Conservation (phyloP, 2,888 invertebrate genomes). For the Eremobia ochroleuca region DNA sequence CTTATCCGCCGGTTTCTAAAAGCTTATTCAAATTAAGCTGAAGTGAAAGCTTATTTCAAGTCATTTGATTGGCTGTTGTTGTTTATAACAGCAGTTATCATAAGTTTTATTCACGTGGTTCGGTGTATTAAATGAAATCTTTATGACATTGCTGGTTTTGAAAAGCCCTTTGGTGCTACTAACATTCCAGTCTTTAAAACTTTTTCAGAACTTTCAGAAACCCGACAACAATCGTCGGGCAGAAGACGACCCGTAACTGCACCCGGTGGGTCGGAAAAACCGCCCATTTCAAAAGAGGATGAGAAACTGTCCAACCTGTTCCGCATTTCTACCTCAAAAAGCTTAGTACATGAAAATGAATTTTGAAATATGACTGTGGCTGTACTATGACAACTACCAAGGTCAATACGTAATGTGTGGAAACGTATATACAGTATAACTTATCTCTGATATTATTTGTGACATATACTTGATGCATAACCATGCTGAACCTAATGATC, state of each 20-base stretch:
- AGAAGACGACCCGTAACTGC: background rate
- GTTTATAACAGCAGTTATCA: background rate
- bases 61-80: background rate
- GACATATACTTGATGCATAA: background rate
- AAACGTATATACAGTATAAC: constrained; percentile 10
- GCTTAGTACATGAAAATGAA: background rate
- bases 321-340: background rate
- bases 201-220: background rate
- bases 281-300: background rate
- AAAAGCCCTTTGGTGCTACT: background rate
- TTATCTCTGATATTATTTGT: background rate
- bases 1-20: background rate
- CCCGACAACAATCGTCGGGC: background rate
- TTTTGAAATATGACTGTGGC: constrained; percentile 38
- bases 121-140: background rate
- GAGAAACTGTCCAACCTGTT: background rate
- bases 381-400: constrained; percentile 24
- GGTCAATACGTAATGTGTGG: constrained; percentile 14
- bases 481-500: background rate
- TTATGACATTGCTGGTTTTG: background rate
- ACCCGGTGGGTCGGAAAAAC: too few relatives aligned
- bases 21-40: background rate
- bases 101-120: background rate
- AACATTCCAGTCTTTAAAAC: background rate
- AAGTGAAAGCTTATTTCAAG: background rate